Base-by-base conservation (phyloP, 2,113 vertebrate species). In the Athene noctua region DNA sequence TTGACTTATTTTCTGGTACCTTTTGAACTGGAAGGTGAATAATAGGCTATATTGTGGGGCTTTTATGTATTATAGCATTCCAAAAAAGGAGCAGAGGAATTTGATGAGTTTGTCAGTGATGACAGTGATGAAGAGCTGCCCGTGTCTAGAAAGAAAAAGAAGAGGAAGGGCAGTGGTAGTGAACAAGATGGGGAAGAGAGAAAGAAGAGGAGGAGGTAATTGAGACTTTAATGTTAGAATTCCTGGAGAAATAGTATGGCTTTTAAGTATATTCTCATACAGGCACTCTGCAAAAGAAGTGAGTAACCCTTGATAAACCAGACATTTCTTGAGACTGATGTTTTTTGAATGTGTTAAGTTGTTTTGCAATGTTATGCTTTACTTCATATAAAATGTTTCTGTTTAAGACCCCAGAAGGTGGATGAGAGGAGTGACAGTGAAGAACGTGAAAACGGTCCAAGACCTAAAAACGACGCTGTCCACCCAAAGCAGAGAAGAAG, bases 51-150 rank as follows among this genome's bases (percentile, higher is more conserved):
- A 18, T 14, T 68, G 22, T 70, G 23, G 62, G 40, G 73, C 81
- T 93, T 61, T 44, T 83, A 83, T 94, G 80, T 81, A 30, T 95
- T 92, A 42, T 44, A 96, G 94, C 96, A 99, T 97, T 99, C 99
- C 67, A 99, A 99, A 97, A 99, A 99, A 97, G 98, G 98, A 88
- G 42, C 95, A 90, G 99, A 98, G 5, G 99, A 99, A 84, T 99
- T 99, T 94, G 99, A 99, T 63, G 99, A 99, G 92, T 99, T 99
- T 49, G 99, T 99, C 94, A 99, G 99, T 1, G 99, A 99, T 13
- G 99, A 99, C 96, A 99, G 99, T 3, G 99, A 99, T 23, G 99
- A 99, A 79, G 99, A 99, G n/a, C 97, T 99, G 77, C 99, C 99
- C 8, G 1, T 99, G 57, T 99, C 97, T 90, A 99, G 98, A 95